phyloP scores from a whole-genome alignment of 2,113 vertebrate species.

The Phylloscopus whistleri region DNA sequence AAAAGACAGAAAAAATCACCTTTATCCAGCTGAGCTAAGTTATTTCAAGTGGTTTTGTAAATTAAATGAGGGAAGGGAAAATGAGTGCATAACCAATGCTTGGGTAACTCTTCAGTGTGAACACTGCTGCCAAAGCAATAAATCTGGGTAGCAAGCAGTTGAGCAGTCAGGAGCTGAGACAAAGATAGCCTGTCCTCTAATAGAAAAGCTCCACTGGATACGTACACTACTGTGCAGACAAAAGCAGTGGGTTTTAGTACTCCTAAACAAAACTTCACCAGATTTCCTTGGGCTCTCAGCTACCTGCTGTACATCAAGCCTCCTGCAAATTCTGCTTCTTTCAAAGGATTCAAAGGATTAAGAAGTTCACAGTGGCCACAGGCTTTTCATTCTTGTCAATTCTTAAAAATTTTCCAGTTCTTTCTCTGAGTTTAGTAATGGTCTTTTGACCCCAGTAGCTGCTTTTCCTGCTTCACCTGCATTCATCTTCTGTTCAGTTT shows the following conservation, averaged over 20 bases:
- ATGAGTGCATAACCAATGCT: not conserved
- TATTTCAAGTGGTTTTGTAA: constrained; percentile 21
- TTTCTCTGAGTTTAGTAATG: not conserved
- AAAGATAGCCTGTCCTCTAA: constrained; percentile 23
- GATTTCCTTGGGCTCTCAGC: not conserved
- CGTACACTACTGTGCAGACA: not conserved
- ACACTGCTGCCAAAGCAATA: constrained; percentile 1
- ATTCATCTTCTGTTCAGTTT: not conserved
- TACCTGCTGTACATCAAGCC: not conserved
- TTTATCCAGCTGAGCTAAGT: not conserved
- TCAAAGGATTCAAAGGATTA: not conserved
- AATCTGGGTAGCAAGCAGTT: not conserved
- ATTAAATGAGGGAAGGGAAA: constrained; percentile 1
- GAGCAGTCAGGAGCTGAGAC: constrained; percentile 9
- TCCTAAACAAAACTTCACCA: not conserved
- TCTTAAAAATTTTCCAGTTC: not conserved
- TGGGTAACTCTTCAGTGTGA: not conserved
- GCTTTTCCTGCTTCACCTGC: not conserved
- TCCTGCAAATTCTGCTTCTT: not conserved
- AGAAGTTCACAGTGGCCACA: not conserved
- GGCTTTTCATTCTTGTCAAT: not conserved
- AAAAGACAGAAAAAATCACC: not conserved
- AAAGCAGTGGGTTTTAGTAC: not conserved
- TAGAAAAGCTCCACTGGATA: not conserved
- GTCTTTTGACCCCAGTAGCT: not conserved